phyloP scores from a whole-genome alignment of 2,888 invertebrate genomes.

The Capitulum mitella region DNA sequence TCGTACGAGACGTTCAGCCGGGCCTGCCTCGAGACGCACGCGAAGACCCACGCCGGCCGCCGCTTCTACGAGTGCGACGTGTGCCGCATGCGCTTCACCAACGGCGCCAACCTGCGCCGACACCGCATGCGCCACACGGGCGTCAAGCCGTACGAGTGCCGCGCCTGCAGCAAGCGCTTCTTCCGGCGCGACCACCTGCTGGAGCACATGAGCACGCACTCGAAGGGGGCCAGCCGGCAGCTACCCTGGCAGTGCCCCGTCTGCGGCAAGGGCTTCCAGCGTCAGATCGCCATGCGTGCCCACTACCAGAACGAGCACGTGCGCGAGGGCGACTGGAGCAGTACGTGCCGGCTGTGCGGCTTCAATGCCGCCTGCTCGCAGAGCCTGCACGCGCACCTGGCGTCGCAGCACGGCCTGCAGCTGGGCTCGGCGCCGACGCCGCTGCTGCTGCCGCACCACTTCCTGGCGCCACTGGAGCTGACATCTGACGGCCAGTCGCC shows the following conservation, averaged over 20 bases:
- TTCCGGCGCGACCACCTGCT: slow-evolving; percentile 88
- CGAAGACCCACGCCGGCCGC: slow-evolving; percentile 46
- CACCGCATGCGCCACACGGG: slow-evolving; percentile 24
- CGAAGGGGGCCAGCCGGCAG: slow-evolving; percentile 31
- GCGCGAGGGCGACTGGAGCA: slow-evolving; percentile 73
- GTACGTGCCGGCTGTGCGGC: slow-evolving; percentile 73
- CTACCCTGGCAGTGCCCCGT: slow-evolving; percentile 88
- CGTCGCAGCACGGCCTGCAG: slow-evolving; percentile 82
- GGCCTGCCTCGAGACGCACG: slow-evolving; percentile 63
- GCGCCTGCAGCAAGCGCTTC: slow-evolving; percentile 20
- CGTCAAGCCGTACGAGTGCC: slow-evolving; percentile 73
- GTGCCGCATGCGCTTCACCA: slow-evolving; percentile 93
- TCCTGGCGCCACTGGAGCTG: slow-evolving; percentile 16
- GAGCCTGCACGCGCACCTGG: slow-evolving; percentile 78
- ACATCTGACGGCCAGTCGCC: neutral
- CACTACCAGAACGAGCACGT: slow-evolving; percentile 90
- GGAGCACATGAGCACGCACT: slow-evolving; percentile 82
- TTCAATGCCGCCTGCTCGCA: slow-evolving; percentile 85
- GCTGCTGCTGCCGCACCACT: slow-evolving; percentile 11
- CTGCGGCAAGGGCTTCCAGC: slow-evolving; percentile 82
- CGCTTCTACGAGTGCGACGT: slow-evolving; percentile 92
- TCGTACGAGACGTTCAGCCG: slow-evolving; percentile 74
- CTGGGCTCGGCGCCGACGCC: slow-evolving; percentile 51
- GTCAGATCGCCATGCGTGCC: slow-evolving; percentile 87
- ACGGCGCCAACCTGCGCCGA: slow-evolving; percentile 83